A percentile compares a stretch with the other conserved stretches of the same genome.
Evolutionary conservation across 2,888 invertebrate species (phyloP).

Genomic region (Silvanus unidentatus): DNA sequence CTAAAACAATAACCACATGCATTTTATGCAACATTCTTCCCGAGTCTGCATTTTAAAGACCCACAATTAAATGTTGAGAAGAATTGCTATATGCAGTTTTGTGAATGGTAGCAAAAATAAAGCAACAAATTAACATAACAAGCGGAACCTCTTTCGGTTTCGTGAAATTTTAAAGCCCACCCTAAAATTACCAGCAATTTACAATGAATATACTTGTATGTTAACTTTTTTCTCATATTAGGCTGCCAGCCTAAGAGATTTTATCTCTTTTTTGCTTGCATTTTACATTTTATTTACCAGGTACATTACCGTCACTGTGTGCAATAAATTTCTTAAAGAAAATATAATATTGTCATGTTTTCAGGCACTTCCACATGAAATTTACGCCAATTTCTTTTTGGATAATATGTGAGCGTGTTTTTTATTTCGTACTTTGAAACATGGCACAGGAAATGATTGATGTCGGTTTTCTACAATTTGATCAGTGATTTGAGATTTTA

Average conservation of each 20-base stretch:
- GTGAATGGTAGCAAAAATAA: not conserved
- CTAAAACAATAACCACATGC: too few relatives aligned
- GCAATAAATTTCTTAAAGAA: not conserved
- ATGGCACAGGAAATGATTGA: too few relatives aligned
- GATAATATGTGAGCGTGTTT: too few relatives aligned
- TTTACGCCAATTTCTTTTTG: too few relatives aligned
- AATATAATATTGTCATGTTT: too few relatives aligned
- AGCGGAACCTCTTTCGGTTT: slow-evolving; percentile 11
- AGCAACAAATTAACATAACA: slow-evolving; percentile 8
- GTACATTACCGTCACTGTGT: not conserved
- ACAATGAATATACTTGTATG: not conserved
- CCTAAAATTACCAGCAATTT: slow-evolving; percentile 13
- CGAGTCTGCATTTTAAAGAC: too few relatives aligned
- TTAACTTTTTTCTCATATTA: not conserved
- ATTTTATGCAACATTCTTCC: too few relatives aligned
- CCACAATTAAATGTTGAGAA: too few relatives aligned
- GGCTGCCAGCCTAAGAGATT: not conserved
- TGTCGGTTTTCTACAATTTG: too few relatives aligned
- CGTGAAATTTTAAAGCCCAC: slow-evolving; percentile 10
- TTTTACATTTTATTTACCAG: not conserved
- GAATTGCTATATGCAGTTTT: too few relatives aligned
- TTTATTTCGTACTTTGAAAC: too few relatives aligned
- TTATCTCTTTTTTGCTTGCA: not conserved
- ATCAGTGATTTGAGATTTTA: not conserved
- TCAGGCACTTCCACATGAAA: too few relatives aligned